A percentile compares a stretch with the other conserved stretches of the same genome.
Evolutionary conservation across 2,113 vertebrate species (phyloP).

Genomic region (Zeus faber): DNA sequence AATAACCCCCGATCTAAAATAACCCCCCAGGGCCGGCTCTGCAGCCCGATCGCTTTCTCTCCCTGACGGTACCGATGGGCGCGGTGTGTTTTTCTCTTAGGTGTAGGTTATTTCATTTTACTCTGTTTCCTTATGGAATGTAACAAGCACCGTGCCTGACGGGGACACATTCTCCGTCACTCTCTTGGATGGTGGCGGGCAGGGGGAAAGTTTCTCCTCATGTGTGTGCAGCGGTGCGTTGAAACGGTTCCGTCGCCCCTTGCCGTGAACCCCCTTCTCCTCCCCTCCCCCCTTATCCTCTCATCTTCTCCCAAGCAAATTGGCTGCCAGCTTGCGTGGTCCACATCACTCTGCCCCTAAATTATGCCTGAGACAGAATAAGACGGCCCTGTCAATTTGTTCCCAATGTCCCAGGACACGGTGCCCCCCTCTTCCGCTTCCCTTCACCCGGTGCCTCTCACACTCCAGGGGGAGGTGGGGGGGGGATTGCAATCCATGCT

Average conservation of each 20-base stretch:
- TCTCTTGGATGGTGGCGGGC: no score
- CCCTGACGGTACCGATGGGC: no score
- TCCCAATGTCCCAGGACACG: conserved; percentile 63
- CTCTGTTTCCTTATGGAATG: no score
- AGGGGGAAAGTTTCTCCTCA: neutral
- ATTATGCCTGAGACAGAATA: conserved; percentile 73
- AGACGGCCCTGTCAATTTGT: conserved; percentile 75
- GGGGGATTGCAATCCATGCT: conserved; percentile 56
- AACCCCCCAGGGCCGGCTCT: no score
- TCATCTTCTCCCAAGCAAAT: conserved; percentile 71
- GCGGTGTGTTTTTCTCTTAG: no score
- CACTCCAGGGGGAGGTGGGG: no score
- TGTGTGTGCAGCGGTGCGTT: neutral
- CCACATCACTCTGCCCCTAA: conserved; percentile 63
- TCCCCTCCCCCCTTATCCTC: conserved; percentile 45
- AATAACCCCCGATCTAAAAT: no score
- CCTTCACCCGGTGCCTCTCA: no score
- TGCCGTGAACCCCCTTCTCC: neutral
- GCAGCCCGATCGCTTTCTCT: no score
- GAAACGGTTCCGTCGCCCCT: neutral
- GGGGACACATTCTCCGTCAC: no score
- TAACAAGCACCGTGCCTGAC: no score
- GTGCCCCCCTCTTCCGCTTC: no score
- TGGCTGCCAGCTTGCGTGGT: conserved; percentile 70
- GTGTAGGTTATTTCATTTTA: neutral